Percentiles rank a stretch among this genome's conserved stretches.
Evolutionary conservation across 1,140 invertebrate species (phyloP).

Genomic region (Sycophila sp.): DNA sequence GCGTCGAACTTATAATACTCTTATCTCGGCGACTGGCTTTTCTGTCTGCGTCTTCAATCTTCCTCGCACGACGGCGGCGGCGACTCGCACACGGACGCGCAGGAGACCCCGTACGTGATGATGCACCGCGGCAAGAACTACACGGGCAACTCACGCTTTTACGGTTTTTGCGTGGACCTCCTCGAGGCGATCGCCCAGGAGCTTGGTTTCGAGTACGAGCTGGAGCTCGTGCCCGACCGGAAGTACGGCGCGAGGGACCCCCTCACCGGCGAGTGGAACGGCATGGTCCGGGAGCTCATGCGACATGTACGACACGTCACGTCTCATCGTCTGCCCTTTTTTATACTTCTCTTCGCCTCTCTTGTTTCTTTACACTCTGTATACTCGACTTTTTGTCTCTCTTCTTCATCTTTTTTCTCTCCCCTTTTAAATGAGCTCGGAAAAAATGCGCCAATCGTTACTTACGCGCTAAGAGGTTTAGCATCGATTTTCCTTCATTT

Average conservation of each 20-base stretch:
- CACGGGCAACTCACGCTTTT: slow-evolving; percentile 77
- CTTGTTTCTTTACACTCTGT: slow-evolving; percentile 45
- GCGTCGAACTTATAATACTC: neutral
- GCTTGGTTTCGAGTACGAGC: slow-evolving; percentile 79
- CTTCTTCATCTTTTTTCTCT: slow-evolving; percentile 32
- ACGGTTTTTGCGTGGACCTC: slow-evolving; percentile 85
- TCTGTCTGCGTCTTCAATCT: slow-evolving; percentile 24
- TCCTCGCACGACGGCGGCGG: slow-evolving; percentile 30
- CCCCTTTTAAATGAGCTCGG: too few relatives aligned
- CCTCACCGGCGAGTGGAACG: slow-evolving; percentile 82
- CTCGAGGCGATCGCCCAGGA: slow-evolving; percentile 72
- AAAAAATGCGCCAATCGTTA: too few relatives aligned
- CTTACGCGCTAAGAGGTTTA: too few relatives aligned
- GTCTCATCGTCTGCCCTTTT: too few relatives aligned
- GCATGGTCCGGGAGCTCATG: slow-evolving; percentile 83
- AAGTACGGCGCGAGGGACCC: slow-evolving; percentile 80
- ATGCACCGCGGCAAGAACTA: slow-evolving; percentile 72
- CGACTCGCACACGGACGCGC: slow-evolving; percentile 28
- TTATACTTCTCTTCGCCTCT: slow-evolving; percentile 61
- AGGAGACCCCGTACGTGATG: slow-evolving; percentile 80
- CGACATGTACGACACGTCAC: slow-evolving; percentile 72
- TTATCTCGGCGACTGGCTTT: neutral
- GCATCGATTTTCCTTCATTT: too few relatives aligned
- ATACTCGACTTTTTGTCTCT: slow-evolving; percentile 36
- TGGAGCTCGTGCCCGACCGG: slow-evolving; percentile 79